Conservation (phyloP, 1,140 invertebrate genomes). For the Saccostrea cuccullata region DNA sequence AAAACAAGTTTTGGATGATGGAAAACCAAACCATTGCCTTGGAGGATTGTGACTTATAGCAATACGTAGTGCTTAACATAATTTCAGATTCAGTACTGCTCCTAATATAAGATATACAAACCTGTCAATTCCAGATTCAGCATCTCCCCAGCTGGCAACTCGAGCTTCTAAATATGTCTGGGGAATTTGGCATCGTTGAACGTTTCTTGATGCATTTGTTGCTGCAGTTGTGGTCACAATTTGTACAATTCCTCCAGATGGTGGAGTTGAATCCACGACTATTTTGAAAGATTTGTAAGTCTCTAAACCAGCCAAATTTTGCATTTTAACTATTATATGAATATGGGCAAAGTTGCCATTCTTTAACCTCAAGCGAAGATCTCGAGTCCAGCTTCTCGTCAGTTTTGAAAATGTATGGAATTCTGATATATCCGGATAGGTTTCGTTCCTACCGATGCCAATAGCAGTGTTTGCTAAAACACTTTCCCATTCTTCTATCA, state of each 20-base stretch:
- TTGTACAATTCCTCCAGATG: conserved; percentile 43
- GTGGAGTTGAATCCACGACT: conserved; percentile 54
- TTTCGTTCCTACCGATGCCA: conserved; percentile 19
- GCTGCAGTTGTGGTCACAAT: conserved; percentile 49
- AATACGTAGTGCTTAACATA: background rate
- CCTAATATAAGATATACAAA: background rate
- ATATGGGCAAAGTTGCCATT: conserved; percentile 38
- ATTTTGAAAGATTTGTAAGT: conserved; percentile 30
- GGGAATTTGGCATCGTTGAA: background rate
- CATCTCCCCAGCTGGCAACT: background rate
- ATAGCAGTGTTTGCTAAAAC: background rate
- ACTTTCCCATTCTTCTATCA: background rate
- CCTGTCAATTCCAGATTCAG: background rate
- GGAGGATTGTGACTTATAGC: no score
- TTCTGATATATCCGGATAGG: conserved; percentile 8
- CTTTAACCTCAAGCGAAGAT: background rate
- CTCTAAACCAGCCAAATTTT: conserved; percentile 48
- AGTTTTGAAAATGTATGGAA: background rate
- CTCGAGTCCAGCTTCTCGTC: conserved; percentile 25
- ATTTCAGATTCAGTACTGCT: background rate
- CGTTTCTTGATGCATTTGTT: background rate
- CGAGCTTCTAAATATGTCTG: background rate
- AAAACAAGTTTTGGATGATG: no score
- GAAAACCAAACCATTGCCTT: no score
- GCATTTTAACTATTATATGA: conserved; percentile 46